phyloP scores from a whole-genome alignment of 2,888 invertebrate species.

The Trissoscelio sp. region DNA sequence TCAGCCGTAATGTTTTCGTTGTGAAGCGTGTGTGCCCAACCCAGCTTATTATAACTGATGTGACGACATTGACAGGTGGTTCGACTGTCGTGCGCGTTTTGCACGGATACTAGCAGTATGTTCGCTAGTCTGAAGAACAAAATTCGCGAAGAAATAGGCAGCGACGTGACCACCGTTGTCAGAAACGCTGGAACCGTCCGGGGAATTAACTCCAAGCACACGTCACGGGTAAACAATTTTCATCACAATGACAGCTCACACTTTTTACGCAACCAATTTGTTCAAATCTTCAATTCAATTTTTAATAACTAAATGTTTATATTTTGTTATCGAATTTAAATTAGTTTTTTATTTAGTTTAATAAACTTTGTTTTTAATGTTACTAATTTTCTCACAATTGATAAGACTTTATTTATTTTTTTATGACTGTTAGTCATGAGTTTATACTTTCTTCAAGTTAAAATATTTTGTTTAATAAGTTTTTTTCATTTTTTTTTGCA shows the following conservation, averaged over 20 bases:
- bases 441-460: no score
- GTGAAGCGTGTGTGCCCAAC: conserved; percentile 29
- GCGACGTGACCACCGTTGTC: conserved; percentile 86
- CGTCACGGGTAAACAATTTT: conserved; percentile 78
- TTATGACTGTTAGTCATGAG: no score
- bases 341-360: no score
- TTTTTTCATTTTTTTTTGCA: no score
- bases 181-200: conserved; percentile 80
- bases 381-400: no score
- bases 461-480: neutral
- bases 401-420: no score
- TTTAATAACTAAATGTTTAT: neutral
- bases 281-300: neutral
- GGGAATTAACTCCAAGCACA: conserved; percentile 79
- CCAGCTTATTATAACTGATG: conserved; percentile 61
- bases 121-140: conserved; percentile 95
- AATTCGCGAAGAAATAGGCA: conserved; percentile 94
- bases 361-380: no score
- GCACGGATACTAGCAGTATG: conserved; percentile 84
- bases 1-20: conserved; percentile 37
- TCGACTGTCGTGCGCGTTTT: conserved; percentile 49
- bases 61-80: conserved; percentile 74
- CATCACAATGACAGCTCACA: neutral
- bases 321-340: neutral
- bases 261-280: conserved; percentile 15